phyloP scores from a whole-genome alignment of 2,113 vertebrate species.

The Lophotis ruficrista region DNA sequence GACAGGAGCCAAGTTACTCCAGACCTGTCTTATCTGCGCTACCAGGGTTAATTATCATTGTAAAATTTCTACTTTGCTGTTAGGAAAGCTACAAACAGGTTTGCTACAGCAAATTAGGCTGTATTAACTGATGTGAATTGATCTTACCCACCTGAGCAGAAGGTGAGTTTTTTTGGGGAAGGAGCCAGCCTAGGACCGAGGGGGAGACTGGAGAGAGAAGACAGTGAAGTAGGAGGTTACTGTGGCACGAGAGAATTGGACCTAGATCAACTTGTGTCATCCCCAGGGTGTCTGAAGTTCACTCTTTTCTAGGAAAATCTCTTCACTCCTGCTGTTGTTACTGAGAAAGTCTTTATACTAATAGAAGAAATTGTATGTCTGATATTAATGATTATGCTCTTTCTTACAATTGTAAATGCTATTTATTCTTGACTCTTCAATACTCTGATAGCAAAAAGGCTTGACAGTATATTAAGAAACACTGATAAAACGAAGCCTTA shows the following conservation, averaged over 20 bases:
- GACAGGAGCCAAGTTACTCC: neutral
- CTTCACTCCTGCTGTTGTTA: neutral
- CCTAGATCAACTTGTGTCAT: neutral
- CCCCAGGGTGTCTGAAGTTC: neutral
- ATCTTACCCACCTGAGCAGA: neutral
- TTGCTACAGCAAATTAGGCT: neutral
- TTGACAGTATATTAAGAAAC: neutral
- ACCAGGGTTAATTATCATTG: neutral
- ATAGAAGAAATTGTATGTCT: neutral
- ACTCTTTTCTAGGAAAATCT: neutral
- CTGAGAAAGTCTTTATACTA: neutral
- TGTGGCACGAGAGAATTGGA: fast-evolving
- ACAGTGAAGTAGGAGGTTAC: neutral
- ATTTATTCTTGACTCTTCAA: neutral
- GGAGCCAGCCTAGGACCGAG: neutral
- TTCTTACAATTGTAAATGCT: neutral
- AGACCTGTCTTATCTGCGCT: neutral
- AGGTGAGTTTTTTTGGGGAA: neutral
- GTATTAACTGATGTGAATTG: neutral
- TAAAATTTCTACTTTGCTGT: neutral
- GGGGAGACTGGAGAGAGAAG: neutral
- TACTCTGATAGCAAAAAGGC: neutral
- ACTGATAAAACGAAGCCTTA: neutral
- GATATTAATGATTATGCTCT: neutral
- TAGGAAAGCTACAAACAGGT: neutral